These are phyloP conservation scores for Meteorus colon DNA, from an alignment of 2,888 invertebrate genomes.

Conservation along the genomic window DNA sequence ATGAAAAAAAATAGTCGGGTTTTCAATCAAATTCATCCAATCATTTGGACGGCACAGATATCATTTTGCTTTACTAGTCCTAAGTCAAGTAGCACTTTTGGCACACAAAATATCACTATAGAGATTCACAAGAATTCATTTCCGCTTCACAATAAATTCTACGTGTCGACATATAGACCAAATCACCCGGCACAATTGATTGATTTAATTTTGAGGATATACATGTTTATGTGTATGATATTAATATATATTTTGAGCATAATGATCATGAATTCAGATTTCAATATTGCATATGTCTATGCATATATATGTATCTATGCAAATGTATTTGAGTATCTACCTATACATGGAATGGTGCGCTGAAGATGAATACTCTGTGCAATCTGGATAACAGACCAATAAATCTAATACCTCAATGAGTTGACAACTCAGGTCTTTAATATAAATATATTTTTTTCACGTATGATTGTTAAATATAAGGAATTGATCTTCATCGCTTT, in stretches of 20 bases:
- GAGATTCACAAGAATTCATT: constrained; percentile 26
- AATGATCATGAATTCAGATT: not conserved
- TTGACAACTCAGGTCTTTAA: constrained; percentile 13
- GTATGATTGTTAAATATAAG: not conserved
- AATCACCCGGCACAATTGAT: not conserved
- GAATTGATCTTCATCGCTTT: constrained; percentile 14
- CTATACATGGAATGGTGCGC: not conserved
- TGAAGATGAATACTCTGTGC: constrained; percentile 30
- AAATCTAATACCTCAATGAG: constrained; percentile 31
- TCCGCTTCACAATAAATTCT: constrained; percentile 8
- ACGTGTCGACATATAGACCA: not conserved
- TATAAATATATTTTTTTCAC: constrained; percentile 23
- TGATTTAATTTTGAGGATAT: constrained; percentile 32
- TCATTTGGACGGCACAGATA: constrained; percentile 50
- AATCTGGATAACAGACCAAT: constrained; percentile 12
- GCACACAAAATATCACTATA: constrained; percentile 50
- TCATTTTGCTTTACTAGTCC: constrained; percentile 33
- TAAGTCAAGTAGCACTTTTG: constrained; percentile 52
- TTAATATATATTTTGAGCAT: constrained; percentile 18
- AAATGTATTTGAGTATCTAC: too few species aligned
- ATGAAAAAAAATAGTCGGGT: not conserved
- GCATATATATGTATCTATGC: too few species aligned
- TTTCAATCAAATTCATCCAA: constrained; percentile 31
- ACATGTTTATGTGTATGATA: constrained; percentile 9
- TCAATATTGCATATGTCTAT: constrained; percentile 3